Evolutionary conservation across 2,113 vertebrate genomes (phyloP).

Genomic region (Onychorhynchus coronatus): DNA sequence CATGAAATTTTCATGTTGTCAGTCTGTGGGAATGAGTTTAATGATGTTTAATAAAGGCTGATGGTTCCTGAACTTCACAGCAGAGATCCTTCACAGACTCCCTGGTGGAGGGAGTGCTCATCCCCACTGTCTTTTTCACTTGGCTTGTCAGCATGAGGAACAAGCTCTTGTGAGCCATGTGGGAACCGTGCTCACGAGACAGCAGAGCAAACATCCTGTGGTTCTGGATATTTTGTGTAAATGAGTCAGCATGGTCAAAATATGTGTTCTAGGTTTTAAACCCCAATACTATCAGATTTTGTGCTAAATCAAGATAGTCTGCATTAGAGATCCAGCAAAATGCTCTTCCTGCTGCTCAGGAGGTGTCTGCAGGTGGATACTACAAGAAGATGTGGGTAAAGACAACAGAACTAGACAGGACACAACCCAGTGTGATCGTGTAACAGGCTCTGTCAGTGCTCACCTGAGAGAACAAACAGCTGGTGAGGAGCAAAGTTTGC

Average conservation of each 20-base stretch:
- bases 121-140: not conserved
- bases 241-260: not conserved
- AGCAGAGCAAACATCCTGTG: not conserved
- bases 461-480: not conserved
- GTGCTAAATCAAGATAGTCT: not conserved
- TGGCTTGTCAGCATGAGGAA: not conserved
- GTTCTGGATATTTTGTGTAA: not conserved
- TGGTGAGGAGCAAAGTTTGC: not conserved
- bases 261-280: not conserved
- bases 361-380: not conserved
- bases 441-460: not conserved
- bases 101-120: not conserved
- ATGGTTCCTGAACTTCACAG: not conserved
- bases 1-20: slow-evolving; percentile 13
- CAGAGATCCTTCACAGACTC: not conserved
- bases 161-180: not conserved
- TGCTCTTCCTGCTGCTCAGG: not conserved
- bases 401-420: not conserved
- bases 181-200: not conserved
- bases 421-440: no score
- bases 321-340: not conserved
- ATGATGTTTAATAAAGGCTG: slow-evolving; percentile 10
- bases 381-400: not conserved
- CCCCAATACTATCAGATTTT: not conserved
- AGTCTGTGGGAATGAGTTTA: not conserved